A percentile compares a stretch with the other conserved stretches of the same genome.
phyloP scores from a whole-genome alignment of 2,113 vertebrate species.

The Fregetta grallaria region DNA sequence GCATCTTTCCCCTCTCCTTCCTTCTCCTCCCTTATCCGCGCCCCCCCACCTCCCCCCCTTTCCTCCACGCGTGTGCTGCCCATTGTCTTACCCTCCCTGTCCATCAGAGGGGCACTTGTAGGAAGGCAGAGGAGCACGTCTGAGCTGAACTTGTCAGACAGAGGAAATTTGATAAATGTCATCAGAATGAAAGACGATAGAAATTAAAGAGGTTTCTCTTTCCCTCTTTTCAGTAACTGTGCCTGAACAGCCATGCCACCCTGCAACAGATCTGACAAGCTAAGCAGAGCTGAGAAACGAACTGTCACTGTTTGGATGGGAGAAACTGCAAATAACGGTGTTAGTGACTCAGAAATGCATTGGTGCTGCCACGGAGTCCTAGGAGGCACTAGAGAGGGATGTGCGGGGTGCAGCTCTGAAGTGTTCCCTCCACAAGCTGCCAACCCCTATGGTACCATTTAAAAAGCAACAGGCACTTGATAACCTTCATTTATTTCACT shows the following conservation, averaged over 20 bases:
- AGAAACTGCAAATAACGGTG: background rate
- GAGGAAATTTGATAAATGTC: conserved; percentile 58
- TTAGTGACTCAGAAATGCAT: background rate
- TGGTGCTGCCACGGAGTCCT: background rate
- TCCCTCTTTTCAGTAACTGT: conserved; percentile 18
- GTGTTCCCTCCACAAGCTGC: background rate
- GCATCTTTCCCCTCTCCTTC: background rate
- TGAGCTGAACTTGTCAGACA: conserved; percentile 49
- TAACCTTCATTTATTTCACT: background rate
- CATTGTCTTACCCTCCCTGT: conserved; percentile 2
- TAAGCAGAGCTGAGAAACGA: conserved; percentile 23
- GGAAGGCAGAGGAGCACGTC: background rate
- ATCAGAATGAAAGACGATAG: conserved; percentile 38
- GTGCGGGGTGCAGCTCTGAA: background rate
- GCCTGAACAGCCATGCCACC: conserved; percentile 9
- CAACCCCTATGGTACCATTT: background rate
- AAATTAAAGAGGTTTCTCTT: conserved; percentile 55
- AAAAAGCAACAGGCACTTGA: background rate
- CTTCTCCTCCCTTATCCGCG: background rate
- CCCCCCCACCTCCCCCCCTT: background rate
- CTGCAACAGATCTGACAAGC: conserved; percentile 31
- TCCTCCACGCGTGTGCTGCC: background rate
- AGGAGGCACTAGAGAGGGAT: background rate
- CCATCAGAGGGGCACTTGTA: background rate
- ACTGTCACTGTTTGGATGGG: conserved; percentile 18